Conservation (phyloP, 2,888 invertebrate genomes). For the Germaria angustata region DNA sequence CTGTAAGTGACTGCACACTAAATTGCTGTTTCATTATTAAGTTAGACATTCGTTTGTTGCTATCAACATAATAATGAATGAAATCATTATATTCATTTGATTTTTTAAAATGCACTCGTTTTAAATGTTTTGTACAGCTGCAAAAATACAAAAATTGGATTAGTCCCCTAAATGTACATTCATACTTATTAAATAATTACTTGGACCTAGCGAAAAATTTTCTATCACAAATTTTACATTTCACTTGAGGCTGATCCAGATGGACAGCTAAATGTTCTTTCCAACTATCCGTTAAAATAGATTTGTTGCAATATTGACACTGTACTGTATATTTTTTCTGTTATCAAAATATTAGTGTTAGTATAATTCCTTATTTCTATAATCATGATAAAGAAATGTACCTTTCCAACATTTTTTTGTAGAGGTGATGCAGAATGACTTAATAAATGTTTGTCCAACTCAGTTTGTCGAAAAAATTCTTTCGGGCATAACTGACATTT, state of each 20-base stretch:
- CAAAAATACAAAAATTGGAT: not conserved
- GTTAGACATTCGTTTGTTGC: not conserved
- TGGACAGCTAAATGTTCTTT: constrained; percentile 45
- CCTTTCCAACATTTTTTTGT: too few relatives aligned
- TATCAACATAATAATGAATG: constrained; percentile 16
- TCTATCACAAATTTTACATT: constrained; percentile 51
- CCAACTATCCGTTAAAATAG: not conserved
- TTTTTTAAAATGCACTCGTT: not conserved
- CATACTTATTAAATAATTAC: not conserved
- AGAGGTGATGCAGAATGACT: too few relatives aligned
- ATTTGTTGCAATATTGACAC: too few relatives aligned
- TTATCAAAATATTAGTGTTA: too few relatives aligned
- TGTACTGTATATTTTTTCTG: too few relatives aligned
- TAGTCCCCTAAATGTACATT: not conserved
- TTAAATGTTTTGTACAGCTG: constrained; percentile 7
- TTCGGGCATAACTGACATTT: too few relatives aligned
- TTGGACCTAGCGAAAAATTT: constrained; percentile 33
- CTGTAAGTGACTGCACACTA: not conserved
- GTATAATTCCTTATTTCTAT: too few relatives aligned
- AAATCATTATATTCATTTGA: not conserved
- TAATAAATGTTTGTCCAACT: too few relatives aligned
- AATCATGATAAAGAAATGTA: too few relatives aligned
- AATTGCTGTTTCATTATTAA: constrained; percentile 27
- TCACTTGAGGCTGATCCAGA: constrained; percentile 35
- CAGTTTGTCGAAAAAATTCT: too few relatives aligned